Evolutionary conservation across 2,797 vertebrate species (phyloP).

Genomic region (Dicrostonyx torquatus): DNA sequence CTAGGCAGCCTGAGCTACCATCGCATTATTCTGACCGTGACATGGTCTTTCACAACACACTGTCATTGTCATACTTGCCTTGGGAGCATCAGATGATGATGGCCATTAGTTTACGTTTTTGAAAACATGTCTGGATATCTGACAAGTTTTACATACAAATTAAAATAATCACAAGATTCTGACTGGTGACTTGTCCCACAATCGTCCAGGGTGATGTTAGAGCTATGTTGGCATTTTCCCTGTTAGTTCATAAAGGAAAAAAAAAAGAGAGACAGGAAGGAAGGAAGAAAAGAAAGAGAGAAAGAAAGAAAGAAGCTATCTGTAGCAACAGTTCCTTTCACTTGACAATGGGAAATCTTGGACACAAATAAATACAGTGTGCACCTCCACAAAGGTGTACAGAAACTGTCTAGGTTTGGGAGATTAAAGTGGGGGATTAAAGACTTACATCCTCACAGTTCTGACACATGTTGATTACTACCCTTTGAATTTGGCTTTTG

Average conservation of each 20-base stretch:
- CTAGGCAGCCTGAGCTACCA: neutral
- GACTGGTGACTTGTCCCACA: constrained; percentile 29
- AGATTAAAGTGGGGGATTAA: constrained; percentile 46
- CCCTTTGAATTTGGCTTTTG: constrained; percentile 67
- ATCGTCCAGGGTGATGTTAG: constrained; percentile 42
- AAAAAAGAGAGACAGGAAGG: neutral
- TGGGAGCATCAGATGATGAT: constrained; percentile 36
- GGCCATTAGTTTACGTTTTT: constrained; percentile 64
- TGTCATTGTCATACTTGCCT: constrained; percentile 66
- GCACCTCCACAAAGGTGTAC: neutral
- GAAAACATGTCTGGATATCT: constrained; percentile 67
- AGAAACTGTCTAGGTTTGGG: neutral
- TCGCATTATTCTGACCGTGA: constrained; percentile 60
- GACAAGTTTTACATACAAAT: constrained; percentile 72
- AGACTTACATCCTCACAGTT: constrained; percentile 39
- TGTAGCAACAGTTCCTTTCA: constrained; percentile 6
- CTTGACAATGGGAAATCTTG: constrained; percentile 35
- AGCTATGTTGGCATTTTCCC: neutral
- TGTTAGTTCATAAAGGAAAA: neutral
- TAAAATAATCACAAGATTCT: constrained; percentile 70
- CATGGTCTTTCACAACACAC: constrained; percentile 52
- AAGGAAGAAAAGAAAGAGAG: neutral
- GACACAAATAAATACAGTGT: constrained; percentile 17
- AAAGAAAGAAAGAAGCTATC: constrained; percentile 9
- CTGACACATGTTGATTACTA: constrained; percentile 62